Base-by-base conservation (phyloP, 2,888 invertebrate genomes). In the Parnassius mnemosyne region DNA sequence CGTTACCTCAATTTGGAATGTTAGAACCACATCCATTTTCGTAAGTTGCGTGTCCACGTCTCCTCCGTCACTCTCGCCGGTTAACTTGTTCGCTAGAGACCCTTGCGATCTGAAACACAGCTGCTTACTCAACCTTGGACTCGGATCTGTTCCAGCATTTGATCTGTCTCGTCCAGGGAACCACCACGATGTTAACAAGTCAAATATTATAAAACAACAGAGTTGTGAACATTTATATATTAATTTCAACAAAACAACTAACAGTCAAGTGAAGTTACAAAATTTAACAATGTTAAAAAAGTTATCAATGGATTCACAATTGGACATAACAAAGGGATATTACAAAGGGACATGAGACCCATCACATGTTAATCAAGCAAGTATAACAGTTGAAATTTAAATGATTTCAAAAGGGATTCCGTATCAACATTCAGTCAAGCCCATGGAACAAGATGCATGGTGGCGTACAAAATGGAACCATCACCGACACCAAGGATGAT, bases 1-100 rank as follows among this genome's bases (percentile, higher is more conserved):
- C 67, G 83, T 93, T 93, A 97, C 97, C 95, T 99, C 98, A 71
- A 99, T 93, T 86, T 97, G 97, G 92, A 99, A 99, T 67, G 97
- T 97, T 74, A 99, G 94, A 62, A 98, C 98, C 74, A 99, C 99
- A 93, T 99, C 99, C 92, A 98, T 95, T 94, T 99, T 99, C 70
- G 98, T 98, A 67, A 99, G 94, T 79, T 97, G 97, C 56, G 98
- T 96, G 87, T 99, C 98, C 75, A 96, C 96, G 84, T 99, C 99
- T 61, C 98, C 98, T 55, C 97, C 96, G 84, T 98, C 98, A 57
- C 97, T 97, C 69, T 97, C 97, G 78, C 98, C 98, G 85, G 99
- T 99, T 87, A 98, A 92, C 92, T 98, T 97, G 83, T 91, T 91
- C 71, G 96, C 97, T 89, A 97, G 94, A 78, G 97, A 97, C 82